These are phyloP conservation scores for Chymomyza procnemis DNA, from an alignment of 2,888 invertebrate genomes.

Conservation along the genomic window DNA sequence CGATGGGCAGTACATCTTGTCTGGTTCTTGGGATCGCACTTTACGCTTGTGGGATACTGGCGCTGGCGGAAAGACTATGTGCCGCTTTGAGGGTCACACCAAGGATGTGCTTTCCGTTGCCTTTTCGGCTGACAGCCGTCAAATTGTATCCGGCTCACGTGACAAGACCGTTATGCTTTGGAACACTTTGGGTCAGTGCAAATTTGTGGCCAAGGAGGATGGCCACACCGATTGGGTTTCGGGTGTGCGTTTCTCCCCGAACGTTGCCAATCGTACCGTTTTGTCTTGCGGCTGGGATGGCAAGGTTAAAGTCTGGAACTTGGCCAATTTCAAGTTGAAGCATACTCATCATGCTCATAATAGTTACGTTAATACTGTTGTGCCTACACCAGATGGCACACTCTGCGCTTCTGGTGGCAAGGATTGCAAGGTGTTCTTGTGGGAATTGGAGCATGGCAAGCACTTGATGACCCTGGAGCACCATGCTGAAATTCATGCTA, in stretches of 20 bases:
- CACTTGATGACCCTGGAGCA: constrained; percentile 98
- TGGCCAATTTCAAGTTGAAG: constrained; percentile 98
- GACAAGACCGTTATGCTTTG: constrained; percentile 99
- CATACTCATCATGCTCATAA: constrained; percentile 98
- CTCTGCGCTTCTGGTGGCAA: constrained; percentile 98
- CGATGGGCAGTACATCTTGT: constrained; percentile 98
- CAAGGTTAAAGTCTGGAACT: constrained; percentile 97
- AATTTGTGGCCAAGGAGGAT: constrained; percentile 97
- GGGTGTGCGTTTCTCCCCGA: constrained; percentile 99
- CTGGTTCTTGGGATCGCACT: constrained; percentile 99
- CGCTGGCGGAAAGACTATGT: constrained; percentile 92
- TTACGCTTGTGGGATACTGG: constrained; percentile 98
- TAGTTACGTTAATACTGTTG: constrained; percentile 97
- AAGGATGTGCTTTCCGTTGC: constrained; percentile 99
- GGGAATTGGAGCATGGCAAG: constrained; percentile 99
- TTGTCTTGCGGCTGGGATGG: constrained; percentile 99
- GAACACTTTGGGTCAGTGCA: constrained; percentile 99
- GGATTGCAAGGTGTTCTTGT: constrained; percentile 99
- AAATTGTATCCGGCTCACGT: constrained; percentile 98
- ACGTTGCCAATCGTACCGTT: constrained; percentile 97
- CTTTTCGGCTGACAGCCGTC: constrained; percentile 99
- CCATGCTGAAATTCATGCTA: constrained; percentile 97
- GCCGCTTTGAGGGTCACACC: constrained; percentile 98
- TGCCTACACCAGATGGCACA: constrained; percentile 98
- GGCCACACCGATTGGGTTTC: constrained; percentile 99